Conservation (phyloP, 2,113 vertebrate species). For the Thunnus maccoyii region DNA sequence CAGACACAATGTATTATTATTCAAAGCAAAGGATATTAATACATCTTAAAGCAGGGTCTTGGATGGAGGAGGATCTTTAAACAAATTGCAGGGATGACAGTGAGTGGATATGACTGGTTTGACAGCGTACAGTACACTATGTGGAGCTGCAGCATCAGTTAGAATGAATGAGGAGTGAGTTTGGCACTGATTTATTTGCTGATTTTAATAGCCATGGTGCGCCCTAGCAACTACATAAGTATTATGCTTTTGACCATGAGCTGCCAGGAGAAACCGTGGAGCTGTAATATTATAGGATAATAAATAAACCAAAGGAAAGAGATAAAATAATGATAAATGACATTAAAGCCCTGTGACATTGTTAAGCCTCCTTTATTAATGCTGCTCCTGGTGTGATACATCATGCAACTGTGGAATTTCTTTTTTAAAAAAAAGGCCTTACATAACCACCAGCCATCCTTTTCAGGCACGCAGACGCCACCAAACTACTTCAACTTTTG, state of each 20-base stretch:
- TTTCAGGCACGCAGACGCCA: slow-evolving; percentile 1
- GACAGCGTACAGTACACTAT: no score
- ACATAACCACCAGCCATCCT: slow-evolving; percentile 27
- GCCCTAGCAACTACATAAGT: background rate
- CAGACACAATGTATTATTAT: no score
- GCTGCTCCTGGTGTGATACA: slow-evolving; percentile 29
- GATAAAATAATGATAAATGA: slow-evolving; percentile 16
- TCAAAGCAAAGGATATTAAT: no score
- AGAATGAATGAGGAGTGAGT: background rate
- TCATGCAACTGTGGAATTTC: slow-evolving; percentile 24
- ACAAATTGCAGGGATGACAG: no score
- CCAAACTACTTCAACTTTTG: slow-evolving; percentile 25
- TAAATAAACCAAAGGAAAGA: slow-evolving; percentile 31
- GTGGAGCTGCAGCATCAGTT: background rate
- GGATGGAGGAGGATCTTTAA: no score
- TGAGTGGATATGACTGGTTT: no score
- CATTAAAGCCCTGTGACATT: slow-evolving; percentile 39
- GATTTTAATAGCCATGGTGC: background rate
- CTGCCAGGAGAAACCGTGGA: background rate
- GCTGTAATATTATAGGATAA: slow-evolving; percentile 8
- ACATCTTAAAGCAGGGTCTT: no score
- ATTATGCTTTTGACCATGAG: background rate
- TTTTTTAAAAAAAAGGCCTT: background rate
- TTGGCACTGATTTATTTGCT: background rate
- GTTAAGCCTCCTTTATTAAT: slow-evolving; percentile 47